Conservation (phyloP, 1,140 invertebrate species). For the Phymorhynchus buccinoides region DNA sequence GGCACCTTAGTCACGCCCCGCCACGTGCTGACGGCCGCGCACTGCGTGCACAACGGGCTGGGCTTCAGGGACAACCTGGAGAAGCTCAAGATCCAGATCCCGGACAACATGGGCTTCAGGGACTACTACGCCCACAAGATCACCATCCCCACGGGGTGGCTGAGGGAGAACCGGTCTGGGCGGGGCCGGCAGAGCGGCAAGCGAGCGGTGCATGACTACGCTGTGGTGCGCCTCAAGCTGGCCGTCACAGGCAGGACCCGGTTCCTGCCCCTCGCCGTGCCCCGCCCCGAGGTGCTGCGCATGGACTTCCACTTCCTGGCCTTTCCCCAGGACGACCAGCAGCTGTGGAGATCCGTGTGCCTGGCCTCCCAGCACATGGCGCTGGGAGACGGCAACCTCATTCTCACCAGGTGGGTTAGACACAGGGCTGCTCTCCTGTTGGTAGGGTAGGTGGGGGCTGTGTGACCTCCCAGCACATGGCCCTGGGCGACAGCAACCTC, state of each 20-base stretch:
- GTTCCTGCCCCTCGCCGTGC: constrained; percentile 57
- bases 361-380: constrained; percentile 48
- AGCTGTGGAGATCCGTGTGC: constrained; percentile 57
- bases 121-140: constrained; percentile 62
- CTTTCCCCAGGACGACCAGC: constrained; percentile 48
- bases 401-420: constrained; percentile 46
- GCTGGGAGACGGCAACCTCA: constrained; percentile 54
- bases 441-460: no score
- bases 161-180: constrained; percentile 26
- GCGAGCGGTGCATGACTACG: constrained; percentile 57
- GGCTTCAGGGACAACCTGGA: constrained; percentile 55
- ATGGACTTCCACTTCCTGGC: constrained; percentile 60
- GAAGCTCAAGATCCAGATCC: constrained; percentile 60
- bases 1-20: constrained; percentile 62
- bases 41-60: constrained; percentile 62
- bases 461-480: constrained; percentile 46
- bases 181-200: constrained; percentile 14
- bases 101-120: constrained; percentile 52
- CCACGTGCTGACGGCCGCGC: constrained; percentile 63
- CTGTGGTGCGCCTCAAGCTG: constrained; percentile 55
- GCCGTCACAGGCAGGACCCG: constrained; percentile 51
- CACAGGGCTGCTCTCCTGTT: no score
- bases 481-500: constrained; percentile 54
- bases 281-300: constrained; percentile 48
- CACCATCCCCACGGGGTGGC: constrained; percentile 57